Conservation (phyloP, 2,113 vertebrate genomes). For the Ardeotis arabs region DNA sequence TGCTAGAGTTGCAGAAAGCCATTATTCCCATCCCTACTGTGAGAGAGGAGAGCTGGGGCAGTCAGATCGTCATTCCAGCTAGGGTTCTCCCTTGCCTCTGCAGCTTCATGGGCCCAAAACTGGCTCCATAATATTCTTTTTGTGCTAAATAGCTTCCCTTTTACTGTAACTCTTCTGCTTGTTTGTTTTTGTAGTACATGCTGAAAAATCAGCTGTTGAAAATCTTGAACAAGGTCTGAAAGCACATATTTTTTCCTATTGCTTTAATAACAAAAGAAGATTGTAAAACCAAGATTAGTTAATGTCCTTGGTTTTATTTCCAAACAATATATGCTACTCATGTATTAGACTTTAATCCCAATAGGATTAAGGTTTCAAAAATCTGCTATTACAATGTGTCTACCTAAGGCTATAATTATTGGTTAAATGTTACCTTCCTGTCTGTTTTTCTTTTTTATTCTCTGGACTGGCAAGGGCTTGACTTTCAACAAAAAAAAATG, state of each 20-base stretch:
- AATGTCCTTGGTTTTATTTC: not conserved
- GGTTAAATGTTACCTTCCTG: conserved; percentile 29
- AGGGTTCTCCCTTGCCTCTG: not conserved
- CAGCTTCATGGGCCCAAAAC: not conserved
- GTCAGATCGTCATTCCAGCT: not conserved
- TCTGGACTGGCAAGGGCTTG: conserved; percentile 13
- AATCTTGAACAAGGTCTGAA: not conserved
- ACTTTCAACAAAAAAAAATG: not conserved
- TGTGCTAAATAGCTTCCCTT: not conserved
- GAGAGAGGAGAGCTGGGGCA: not conserved
- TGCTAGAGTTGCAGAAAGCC: not conserved
- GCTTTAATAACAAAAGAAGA: not conserved
- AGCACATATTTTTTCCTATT: not conserved
- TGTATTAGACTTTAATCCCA: not conserved
- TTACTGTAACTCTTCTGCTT: not conserved
- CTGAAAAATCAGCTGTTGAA: not conserved
- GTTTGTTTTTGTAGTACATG: not conserved
- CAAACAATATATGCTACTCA: not conserved
- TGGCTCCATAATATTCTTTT: not conserved
- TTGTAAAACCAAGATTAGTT: not conserved
- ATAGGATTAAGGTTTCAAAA: not conserved
- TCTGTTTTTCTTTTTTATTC: conserved; percentile 2
- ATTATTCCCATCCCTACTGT: not conserved
- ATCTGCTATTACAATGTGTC: not conserved
- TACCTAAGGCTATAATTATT: not conserved